A percentile compares a stretch with the other conserved stretches of the same genome.
Evolutionary conservation across 2,888 invertebrate genomes (phyloP).

Genomic region (Drosophila sordidula): DNA sequence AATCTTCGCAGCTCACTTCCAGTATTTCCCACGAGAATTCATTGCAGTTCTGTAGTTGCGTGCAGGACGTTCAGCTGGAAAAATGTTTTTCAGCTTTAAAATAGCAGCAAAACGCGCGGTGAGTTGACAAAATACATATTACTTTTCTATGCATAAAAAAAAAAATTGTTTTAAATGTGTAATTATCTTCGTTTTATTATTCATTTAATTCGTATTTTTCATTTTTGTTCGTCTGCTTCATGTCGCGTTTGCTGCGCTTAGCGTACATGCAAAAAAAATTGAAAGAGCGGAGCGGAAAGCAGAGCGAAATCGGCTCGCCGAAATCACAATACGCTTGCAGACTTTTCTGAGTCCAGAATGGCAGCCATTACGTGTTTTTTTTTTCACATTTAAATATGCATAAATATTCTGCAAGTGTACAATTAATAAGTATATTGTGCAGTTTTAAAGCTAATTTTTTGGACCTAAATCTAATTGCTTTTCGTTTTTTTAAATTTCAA

Average conservation of each 20-base stretch:
- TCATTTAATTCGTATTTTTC: neutral
- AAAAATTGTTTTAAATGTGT: too few species aligned
- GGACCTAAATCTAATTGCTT: slow-evolving; percentile 5
- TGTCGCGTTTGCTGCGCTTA: neutral
- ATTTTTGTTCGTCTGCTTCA: slow-evolving; percentile 1
- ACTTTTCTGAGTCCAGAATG: slow-evolving; percentile 1
- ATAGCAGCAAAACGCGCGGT: too few species aligned
- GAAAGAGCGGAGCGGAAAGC: neutral
- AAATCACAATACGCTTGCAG: neutral
- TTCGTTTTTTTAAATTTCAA: neutral
- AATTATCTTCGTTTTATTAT: neutral
- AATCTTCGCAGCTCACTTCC: too few species aligned
- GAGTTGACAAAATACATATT: too few species aligned
- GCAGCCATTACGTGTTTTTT: slow-evolving; percentile 1
- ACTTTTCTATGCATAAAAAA: too few species aligned
- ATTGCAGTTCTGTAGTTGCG: too few species aligned
- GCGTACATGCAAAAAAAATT: neutral
- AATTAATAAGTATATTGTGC: slow-evolving; percentile 21
- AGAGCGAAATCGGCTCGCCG: neutral
- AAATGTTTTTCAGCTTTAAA: too few species aligned
- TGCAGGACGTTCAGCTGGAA: too few species aligned
- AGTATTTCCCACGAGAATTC: too few species aligned
- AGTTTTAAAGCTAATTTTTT: slow-evolving; percentile 13
- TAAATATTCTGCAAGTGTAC: slow-evolving; percentile 5
- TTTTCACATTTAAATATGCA: slow-evolving; percentile 2